These are phyloP conservation scores for Sipha maydis DNA, from an alignment of 2,888 invertebrate genomes.

Conservation along the genomic window DNA sequence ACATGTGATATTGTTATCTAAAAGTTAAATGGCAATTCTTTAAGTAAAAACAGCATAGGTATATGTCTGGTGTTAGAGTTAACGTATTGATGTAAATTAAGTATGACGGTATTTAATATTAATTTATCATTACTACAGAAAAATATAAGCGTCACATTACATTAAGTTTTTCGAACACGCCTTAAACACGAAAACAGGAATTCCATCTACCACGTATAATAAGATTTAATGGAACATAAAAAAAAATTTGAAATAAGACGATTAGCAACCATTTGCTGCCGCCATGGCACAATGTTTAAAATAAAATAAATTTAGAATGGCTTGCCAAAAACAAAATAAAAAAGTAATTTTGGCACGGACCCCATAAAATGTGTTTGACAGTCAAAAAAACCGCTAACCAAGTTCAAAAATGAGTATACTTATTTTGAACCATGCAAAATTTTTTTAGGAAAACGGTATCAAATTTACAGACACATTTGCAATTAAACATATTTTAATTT, in stretches of 20 bases:
- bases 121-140: background rate
- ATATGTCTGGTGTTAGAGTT: too few relatives aligned
- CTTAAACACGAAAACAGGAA: slow-evolving; percentile 31
- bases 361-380: slow-evolving; percentile 19
- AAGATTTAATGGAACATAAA: slow-evolving; percentile 6
- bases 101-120: background rate
- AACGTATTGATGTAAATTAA: too few relatives aligned
- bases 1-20: too few relatives aligned
- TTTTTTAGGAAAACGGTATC: background rate
- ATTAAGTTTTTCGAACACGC: background rate
- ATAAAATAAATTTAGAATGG: slow-evolving; percentile 13
- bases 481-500: background rate
- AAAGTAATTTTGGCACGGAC: background rate
- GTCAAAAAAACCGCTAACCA: slow-evolving; percentile 6
- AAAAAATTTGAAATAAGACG: slow-evolving; percentile 29
- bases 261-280: slow-evolving; percentile 3
- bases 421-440: slow-evolving; percentile 17
- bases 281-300: slow-evolving; percentile 6
- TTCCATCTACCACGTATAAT: background rate
- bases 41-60: too few relatives aligned
- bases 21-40: too few relatives aligned
- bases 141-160: background rate
- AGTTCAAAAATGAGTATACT: background rate
- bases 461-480: background rate
- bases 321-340: slow-evolving; percentile 36